Evolutionary conservation across 2,113 vertebrate species (phyloP).

Genomic region (Pituophis catenifer): DNA sequence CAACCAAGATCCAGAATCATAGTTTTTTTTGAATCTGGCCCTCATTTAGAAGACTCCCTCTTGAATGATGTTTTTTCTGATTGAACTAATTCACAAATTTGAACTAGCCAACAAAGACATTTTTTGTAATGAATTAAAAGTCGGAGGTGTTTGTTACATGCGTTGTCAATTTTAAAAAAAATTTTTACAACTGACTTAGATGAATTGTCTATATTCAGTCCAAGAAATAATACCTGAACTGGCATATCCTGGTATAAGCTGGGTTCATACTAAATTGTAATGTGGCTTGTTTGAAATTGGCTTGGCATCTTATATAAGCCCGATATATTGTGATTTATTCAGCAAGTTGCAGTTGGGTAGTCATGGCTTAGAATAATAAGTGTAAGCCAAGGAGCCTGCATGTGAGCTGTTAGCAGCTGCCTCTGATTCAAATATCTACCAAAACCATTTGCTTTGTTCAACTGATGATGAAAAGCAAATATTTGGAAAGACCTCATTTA

Average conservation of each 20-base stretch:
- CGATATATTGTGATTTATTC: not conserved
- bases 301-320: not conserved
- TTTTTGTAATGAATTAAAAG: not conserved
- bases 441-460: not conserved
- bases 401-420: not conserved
- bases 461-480: not conserved
- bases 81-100: not conserved
- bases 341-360: not conserved
- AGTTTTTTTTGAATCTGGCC: not conserved
- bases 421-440: not conserved
- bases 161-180: not conserved
- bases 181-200: not conserved
- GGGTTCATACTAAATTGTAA: not conserved
- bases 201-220: not conserved
- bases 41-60: not conserved
- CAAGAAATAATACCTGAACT: not conserved
- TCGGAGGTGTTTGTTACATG: not conserved
- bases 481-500: not conserved
- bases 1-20: not conserved
- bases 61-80: not conserved
- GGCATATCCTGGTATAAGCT: not conserved
- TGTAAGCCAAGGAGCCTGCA: not conserved
- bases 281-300: not conserved
- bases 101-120: not conserved
- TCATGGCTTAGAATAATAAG: not conserved